Percentiles rank a stretch among this genome's conserved stretches.
These are phyloP conservation scores for Pardalotus punctatus DNA, from an alignment of 2,113 vertebrate species.

Conservation along the genomic window DNA sequence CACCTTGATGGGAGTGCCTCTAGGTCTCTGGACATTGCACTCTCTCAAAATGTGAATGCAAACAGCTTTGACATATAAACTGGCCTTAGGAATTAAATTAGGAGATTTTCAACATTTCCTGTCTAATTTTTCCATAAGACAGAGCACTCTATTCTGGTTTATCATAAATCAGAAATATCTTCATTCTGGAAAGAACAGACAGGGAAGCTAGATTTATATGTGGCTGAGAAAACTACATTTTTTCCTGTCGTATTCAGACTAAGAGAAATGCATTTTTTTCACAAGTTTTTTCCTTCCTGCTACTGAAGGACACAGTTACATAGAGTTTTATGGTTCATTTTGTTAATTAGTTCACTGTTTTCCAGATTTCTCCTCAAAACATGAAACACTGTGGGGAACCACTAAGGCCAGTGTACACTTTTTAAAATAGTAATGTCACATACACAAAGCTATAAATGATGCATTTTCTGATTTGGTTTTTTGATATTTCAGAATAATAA, in stretches of 20 bases:
- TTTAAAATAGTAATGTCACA: not conserved
- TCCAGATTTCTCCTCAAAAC: not conserved
- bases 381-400: not conserved
- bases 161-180: not conserved
- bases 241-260: not conserved
- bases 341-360: not conserved
- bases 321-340: not conserved
- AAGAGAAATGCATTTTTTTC: not conserved
- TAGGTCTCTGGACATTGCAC: not conserved
- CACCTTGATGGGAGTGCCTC: not conserved
- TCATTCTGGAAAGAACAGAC: not conserved
- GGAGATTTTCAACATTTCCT: not conserved
- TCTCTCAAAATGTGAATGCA: not conserved
- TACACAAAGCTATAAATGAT: not conserved
- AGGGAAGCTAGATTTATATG: not conserved
- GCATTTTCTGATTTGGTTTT: not conserved
- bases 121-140: not conserved
- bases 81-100: not conserved
- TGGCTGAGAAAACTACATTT: not conserved
- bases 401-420: not conserved
- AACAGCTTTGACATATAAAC: not conserved
- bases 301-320: not conserved
- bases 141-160: not conserved
- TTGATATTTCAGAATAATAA: not conserved
- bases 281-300: not conserved